Conservation (phyloP, 2,113 vertebrate species). For the Notarius lentiginosus region DNA sequence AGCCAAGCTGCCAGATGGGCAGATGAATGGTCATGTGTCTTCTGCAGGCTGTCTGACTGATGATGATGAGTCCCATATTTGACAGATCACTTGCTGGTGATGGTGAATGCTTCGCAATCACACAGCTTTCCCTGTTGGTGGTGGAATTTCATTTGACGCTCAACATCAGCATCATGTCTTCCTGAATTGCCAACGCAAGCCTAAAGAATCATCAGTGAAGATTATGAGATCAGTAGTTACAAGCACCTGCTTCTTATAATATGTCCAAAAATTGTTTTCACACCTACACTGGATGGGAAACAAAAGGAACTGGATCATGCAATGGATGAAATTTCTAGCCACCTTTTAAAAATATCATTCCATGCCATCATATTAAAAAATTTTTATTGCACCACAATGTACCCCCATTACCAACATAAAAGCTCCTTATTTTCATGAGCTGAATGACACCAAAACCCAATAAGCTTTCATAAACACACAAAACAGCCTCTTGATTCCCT, state of each 20-base stretch:
- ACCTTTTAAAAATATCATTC: background rate
- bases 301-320: background rate
- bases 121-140: conserved; percentile 51
- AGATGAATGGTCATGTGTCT: conserved; percentile 68
- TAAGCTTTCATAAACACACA: conserved; percentile 44
- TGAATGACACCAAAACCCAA: conserved; percentile 30
- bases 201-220: conserved; percentile 37
- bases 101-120: conserved; percentile 68
- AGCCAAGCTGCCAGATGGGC: conserved; percentile 65
- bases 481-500: conserved; percentile 50
- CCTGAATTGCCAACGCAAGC: conserved; percentile 54
- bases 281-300: background rate
- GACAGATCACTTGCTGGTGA: conserved; percentile 72
- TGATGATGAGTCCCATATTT: conserved; percentile 67
- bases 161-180: conserved; percentile 59
- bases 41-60: conserved; percentile 59
- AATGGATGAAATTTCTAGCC: background rate
- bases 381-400: background rate
- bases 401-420: background rate
- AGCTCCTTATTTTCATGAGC: conserved; percentile 1
- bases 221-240: conserved; percentile 62
- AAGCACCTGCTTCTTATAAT: conserved; percentile 14
- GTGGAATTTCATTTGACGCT: conserved; percentile 57
- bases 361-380: background rate
- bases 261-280: background rate